Base-by-base conservation (phyloP, 2,113 vertebrate genomes). In the Neogale vison region DNA sequence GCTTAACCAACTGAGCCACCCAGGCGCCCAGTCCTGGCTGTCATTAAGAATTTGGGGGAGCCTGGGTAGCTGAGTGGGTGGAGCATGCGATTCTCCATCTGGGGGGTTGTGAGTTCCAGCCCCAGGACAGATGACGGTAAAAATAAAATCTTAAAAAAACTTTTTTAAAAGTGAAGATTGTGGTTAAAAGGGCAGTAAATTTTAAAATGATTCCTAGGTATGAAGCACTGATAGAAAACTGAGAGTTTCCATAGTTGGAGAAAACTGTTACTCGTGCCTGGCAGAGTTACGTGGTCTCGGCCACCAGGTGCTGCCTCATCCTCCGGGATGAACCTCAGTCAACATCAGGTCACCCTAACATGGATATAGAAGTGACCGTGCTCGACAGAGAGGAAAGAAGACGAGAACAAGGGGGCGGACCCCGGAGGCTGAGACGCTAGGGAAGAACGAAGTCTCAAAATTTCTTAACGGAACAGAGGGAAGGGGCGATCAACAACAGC, bases 301-400 rank as follows among this genome's bases (percentile, higher is more conserved):
- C 52, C 39, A 3, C 2, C 42, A 7, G 79, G 45, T 1, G 79
- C 71, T 12, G 79, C 63, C 67, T 34, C 3, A n/a, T 14, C 13
- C 45, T 1, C 0, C 63, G 26, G 42, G 47, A 0, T 23, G 29
- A 61, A 29, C 57, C 12, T 4, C 5, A 18, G 50, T 4, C 20
- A 45, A 9, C 50, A 12, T 4, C 85, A 4, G 21, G 3, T 21
- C 1, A 23, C 42, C 29, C 50, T 4, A 20, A 45, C 55, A 15
- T 1, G 80, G n/a, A 71, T 55, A 45, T 7, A n/a, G 50, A n/a
- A 1, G 0, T 12, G 20, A 39, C 12, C 42, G 2, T 0, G 6
- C 39, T 47, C 8, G 39, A 9, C 0, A 7, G 61, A 8, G 50
- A 6, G 12, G 7, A 4, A 10, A 26, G 0, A 45, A 13, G 5